Percentiles rank a stretch among this genome's conserved stretches.
phyloP scores from a whole-genome alignment of 2,113 vertebrate genomes.

The Trogon melanurus region DNA sequence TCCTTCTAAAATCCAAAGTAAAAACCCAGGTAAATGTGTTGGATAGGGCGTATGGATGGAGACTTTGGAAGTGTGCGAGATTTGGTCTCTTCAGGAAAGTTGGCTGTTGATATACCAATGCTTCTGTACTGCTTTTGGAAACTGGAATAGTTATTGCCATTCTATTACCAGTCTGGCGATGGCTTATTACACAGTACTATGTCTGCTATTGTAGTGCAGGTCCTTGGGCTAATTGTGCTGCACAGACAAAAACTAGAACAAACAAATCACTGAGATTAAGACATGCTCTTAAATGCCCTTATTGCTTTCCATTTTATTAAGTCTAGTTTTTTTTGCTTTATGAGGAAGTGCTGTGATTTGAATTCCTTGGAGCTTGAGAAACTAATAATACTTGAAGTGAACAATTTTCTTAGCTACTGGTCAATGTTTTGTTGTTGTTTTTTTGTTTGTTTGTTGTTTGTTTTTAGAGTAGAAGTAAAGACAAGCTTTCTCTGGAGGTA shows the following conservation, averaged over 20 bases:
- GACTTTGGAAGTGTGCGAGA: background rate
- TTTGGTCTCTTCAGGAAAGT: background rate
- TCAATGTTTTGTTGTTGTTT: background rate
- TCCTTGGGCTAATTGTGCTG: background rate
- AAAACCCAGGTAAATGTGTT: rapidly evolving
- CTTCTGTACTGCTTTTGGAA: background rate
- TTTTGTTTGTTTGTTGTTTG: too few species aligned
- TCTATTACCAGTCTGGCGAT: background rate
- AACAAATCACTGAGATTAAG: background rate
- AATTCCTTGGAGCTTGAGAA: background rate
- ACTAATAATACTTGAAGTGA: background rate
- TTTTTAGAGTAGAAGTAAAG: background rate
- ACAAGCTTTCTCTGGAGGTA: background rate
- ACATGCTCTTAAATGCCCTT: background rate
- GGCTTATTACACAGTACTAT: background rate
- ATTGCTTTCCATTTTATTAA: background rate
- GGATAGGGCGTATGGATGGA: background rate
- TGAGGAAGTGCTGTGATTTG: background rate
- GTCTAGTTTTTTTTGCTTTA: too few species aligned
- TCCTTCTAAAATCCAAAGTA: background rate
- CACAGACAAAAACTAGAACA: background rate
- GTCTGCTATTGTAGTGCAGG: background rate
- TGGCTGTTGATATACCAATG: background rate
- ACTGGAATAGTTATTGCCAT: background rate
- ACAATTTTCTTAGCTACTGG: background rate